phyloP scores from a whole-genome alignment of 2,113 vertebrate genomes.

The Chloropsis cyanopogon region DNA sequence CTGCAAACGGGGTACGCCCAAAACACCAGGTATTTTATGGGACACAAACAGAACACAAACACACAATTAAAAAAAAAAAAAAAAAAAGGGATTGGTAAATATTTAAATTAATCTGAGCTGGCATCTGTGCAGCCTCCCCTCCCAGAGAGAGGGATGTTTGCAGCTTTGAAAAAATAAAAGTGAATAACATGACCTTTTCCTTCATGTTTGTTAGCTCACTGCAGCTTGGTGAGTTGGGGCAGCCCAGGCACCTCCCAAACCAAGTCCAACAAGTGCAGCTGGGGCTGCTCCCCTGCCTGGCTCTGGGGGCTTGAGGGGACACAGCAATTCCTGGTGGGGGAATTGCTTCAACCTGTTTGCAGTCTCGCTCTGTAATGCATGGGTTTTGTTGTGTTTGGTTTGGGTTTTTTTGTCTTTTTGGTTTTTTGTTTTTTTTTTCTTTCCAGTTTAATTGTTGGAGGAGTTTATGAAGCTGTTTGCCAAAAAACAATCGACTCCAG shows the following conservation, averaged over 20 bases:
- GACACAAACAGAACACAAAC: slow-evolving; percentile 76
- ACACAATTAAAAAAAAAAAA: slow-evolving; percentile 61
- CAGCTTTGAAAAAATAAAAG: slow-evolving; percentile 47
- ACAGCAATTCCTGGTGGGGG: neutral
- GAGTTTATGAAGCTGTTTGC: slow-evolving; percentile 75
- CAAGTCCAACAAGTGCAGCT: neutral
- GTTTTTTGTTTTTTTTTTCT: slow-evolving; percentile 19
- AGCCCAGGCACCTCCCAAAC: slow-evolving; percentile 7
- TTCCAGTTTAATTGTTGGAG: slow-evolving; percentile 73
- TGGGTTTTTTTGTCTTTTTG: slow-evolving; percentile 22
- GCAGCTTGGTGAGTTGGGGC: slow-evolving; percentile 24
- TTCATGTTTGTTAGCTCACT: slow-evolving; percentile 34
- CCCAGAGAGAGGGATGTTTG: slow-evolving; percentile 57
- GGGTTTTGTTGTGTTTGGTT: slow-evolving; percentile 16
- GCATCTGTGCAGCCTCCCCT: slow-evolving; percentile 62
- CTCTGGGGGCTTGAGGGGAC: neutral
- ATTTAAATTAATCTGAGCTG: slow-evolving; percentile 66
- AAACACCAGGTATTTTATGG: slow-evolving; percentile 79
- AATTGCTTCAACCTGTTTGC: slow-evolving; percentile 40
- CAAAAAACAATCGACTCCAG: slow-evolving; percentile 78
- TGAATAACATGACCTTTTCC: slow-evolving; percentile 59
- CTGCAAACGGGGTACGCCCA: slow-evolving; percentile 86
- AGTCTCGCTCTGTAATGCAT: neutral
- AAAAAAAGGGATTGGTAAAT: slow-evolving; percentile 68
- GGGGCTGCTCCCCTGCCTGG: neutral